Base-by-base conservation (phyloP, 2,797 vertebrate genomes). In the Danio kyathit region DNA sequence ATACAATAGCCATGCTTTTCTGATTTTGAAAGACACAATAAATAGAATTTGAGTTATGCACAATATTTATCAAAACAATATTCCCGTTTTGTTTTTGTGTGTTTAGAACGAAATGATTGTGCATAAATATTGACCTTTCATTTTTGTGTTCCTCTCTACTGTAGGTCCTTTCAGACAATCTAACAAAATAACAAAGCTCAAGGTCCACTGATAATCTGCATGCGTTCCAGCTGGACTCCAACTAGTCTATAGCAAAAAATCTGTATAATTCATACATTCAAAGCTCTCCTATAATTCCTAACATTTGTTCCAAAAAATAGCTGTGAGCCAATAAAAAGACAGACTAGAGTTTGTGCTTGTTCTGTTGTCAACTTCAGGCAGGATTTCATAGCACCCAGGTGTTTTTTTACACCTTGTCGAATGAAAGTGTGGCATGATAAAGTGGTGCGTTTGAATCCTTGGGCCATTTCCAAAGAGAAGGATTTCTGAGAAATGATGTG, bases 401-500 rank as follows among this genome's bases (percentile, higher is more conserved):
- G 69, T 74, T 44, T 56, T 60, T 77, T 83, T 49, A 49, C 52
- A 71, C 70, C 40, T 81, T 83, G 52, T 65, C 67, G 69, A 51
- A 75, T 76, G 29, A 73, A 44, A 41, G 16, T 69, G 67, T 69
- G 73, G 52, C 65, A 49, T 76, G 81, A 76, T 77, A 73, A 44
- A 76, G 66, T 79, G 49, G 66, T 40, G 29, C 10, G 48, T 19
- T 59, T 64, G 19, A 77, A 70, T 70, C 44, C 44, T 40, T 66
- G 70, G 61, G 38, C 57, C 16, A 72, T 72, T 82, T 76, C 78
- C 83, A 80, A 71, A 73, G 17, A 65, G 69, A 72, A 81, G 61
- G 64, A 80, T 84, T 84, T 84, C 81, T 79, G 66, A 73, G 75
- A 86, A 84, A 81, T 85, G 81, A 81, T 80, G 75, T 57, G 67